Conservation (phyloP, 2,888 invertebrate species). For the Oligia strigilis region DNA sequence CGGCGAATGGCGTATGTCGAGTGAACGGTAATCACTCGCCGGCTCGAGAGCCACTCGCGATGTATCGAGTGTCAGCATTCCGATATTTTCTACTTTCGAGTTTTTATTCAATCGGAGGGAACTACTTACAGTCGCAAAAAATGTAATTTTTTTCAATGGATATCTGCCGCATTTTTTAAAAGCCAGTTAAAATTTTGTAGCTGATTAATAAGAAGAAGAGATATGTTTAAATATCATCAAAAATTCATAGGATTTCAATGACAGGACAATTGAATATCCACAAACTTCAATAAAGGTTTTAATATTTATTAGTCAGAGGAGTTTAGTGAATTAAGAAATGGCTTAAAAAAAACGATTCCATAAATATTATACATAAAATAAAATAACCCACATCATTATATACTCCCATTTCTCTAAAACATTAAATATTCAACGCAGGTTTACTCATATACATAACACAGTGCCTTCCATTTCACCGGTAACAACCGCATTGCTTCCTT, state of each 20-base stretch:
- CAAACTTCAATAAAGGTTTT: neutral
- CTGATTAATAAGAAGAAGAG: neutral
- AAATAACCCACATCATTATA: neutral
- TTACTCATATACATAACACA: slow-evolving; percentile 35
- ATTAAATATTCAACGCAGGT: slow-evolving; percentile 51
- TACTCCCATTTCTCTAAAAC: slow-evolving; percentile 25
- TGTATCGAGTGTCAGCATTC: slow-evolving; percentile 61
- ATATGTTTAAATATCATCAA: neutral
- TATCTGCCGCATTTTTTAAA: neutral
- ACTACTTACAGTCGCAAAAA: neutral
- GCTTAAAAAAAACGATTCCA: neutral
- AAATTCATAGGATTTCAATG: neutral
- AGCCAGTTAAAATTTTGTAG: neutral
- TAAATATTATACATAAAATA: neutral
- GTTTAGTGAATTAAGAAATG: neutral
- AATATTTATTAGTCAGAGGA: neutral
- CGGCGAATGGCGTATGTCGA: slow-evolving; percentile 66
- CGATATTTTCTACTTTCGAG: slow-evolving; percentile 50
- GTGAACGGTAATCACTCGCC: slow-evolving; percentile 71
- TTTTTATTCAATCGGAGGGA: slow-evolving; percentile 38
- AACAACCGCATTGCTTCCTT: slow-evolving; percentile 53
- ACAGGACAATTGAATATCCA: neutral
- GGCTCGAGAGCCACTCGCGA: slow-evolving; percentile 58
- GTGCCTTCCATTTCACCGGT: slow-evolving; percentile 47
- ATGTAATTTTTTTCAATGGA: neutral